phyloP scores from a whole-genome alignment of 2,113 vertebrate genomes.

The Anolis sagrei region DNA sequence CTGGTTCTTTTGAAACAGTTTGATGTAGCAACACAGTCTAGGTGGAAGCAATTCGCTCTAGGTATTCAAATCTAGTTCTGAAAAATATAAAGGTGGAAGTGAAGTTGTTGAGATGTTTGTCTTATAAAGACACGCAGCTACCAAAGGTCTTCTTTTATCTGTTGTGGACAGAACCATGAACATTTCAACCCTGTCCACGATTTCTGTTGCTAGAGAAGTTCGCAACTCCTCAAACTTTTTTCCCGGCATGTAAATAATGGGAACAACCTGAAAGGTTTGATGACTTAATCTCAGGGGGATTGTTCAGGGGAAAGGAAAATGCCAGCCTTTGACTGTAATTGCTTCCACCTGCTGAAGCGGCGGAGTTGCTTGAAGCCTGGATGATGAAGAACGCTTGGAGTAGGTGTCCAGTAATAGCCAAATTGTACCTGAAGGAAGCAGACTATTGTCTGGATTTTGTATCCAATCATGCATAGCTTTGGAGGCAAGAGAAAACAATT shows the following conservation, averaged over 20 bases:
- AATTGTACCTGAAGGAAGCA: not conserved
- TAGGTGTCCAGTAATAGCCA: not conserved
- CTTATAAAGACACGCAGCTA: not conserved
- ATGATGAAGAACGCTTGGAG: slow-evolving; percentile 38
- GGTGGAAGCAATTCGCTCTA: not conserved
- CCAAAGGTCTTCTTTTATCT: no score
- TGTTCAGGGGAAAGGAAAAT: slow-evolving; percentile 71
- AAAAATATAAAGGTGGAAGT: not conserved
- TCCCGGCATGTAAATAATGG: slow-evolving; percentile 63
- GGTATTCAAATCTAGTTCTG: not conserved
- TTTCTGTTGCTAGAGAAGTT: not conserved
- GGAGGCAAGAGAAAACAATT: not conserved
- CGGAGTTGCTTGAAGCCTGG: slow-evolving; percentile 48
- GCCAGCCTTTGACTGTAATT: slow-evolving; percentile 71
- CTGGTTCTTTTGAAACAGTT: not conserved
- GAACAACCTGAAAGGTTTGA: slow-evolving; percentile 66
- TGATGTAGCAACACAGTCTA: not conserved
- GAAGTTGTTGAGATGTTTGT: not conserved
- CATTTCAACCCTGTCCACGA: not conserved
- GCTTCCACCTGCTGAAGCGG: slow-evolving; percentile 66
- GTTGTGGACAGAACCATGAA: no score
- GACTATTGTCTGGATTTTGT: not conserved
- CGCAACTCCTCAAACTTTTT: slow-evolving; percentile 48
- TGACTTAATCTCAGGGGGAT: slow-evolving; percentile 64
- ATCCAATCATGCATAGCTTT: not conserved